Base-by-base conservation (phyloP, 2,888 invertebrate genomes). In the Gerris lacustris region DNA sequence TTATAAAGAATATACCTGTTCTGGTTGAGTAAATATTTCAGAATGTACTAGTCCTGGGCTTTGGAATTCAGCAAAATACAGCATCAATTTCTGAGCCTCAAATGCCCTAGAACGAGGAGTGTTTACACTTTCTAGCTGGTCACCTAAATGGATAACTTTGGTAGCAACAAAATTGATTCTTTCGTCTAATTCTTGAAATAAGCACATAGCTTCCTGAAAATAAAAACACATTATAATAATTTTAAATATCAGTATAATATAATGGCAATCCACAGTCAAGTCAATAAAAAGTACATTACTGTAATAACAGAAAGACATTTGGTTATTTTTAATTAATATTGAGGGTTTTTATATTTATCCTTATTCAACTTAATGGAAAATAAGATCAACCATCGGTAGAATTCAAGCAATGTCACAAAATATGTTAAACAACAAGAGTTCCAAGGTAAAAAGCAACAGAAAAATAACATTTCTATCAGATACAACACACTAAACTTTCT, bases 111-210 rank as follows among this genome's bases (percentile, higher is more conserved):
- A 91, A 71, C 99, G 83, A 0, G 98, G 98, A 0, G 92, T 94
- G 79, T 97, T 92, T 0, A 98, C 95, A 75, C 94, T 96, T 77
- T 99, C 98, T 66, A 99, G 83, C 79, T 99, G 98, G 81, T 98
- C 98, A 0, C 98, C 99, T n/a, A 99, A 86, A 81, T 98, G 97
- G 67, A 98, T 87, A 0, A 99, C 98, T 82, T 97, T 94, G 0
- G 96, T 96, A 0, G 98, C 97, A 66, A 99, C 98, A 71, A 91
- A 91, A 77, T 96, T 97, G 79, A 99, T 97, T 77, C 96, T 89
- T 77, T 94, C 94, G 80, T 98, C 98, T 69, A 98, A 81, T 75
- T 94, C 91, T 82, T 94, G 92, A 80, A 96, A 96, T 76, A 92
- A 88, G 75, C 88, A 88, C 66, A 94, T 91, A 68, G 94, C 91